Conservation (phyloP, 2,888 invertebrate species). For the Gerris lacustris region DNA sequence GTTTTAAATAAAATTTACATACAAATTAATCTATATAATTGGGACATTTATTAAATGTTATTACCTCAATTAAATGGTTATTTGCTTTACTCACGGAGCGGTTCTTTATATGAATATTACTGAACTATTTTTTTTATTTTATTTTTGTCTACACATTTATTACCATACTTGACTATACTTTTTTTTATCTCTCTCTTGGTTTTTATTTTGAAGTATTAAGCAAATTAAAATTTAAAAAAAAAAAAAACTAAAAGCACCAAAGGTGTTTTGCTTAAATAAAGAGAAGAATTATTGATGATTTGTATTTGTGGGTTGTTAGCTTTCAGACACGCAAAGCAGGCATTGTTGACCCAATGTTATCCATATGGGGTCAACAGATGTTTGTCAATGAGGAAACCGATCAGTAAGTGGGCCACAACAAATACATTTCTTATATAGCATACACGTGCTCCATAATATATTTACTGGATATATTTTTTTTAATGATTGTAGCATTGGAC, state of each 20-base stretch:
- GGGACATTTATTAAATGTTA: too few species aligned
- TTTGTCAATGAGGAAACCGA: constrained; percentile 94
- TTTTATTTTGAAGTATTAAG: too few species aligned
- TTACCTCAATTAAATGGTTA: too few species aligned
- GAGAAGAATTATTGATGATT: not conserved
- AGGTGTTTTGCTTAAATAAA: not conserved
- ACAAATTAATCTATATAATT: too few species aligned
- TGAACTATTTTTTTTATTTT: too few species aligned
- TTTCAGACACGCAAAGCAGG: constrained; percentile 67
- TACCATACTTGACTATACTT: too few species aligned
- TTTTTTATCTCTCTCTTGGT: too few species aligned
- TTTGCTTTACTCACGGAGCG: too few species aligned
- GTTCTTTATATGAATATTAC: too few species aligned
- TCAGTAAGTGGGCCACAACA: constrained; percentile 62
- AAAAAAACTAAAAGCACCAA: not conserved
- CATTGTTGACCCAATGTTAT: constrained; percentile 96
- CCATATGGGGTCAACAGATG: constrained; percentile 96
- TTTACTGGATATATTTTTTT: constrained; percentile 17
- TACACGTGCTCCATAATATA: constrained; percentile 24
- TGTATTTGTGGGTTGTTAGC: constrained; percentile 34
- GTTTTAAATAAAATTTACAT: too few species aligned
- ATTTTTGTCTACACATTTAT: too few species aligned
- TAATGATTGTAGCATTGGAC: constrained; percentile 9
- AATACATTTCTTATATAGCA: constrained; percentile 23
- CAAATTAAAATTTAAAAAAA: too few species aligned